Base-by-base conservation (phyloP, 37 sponge, comb jelly and placozoan genomes). In the Trichoplax adhaerens region DNA sequence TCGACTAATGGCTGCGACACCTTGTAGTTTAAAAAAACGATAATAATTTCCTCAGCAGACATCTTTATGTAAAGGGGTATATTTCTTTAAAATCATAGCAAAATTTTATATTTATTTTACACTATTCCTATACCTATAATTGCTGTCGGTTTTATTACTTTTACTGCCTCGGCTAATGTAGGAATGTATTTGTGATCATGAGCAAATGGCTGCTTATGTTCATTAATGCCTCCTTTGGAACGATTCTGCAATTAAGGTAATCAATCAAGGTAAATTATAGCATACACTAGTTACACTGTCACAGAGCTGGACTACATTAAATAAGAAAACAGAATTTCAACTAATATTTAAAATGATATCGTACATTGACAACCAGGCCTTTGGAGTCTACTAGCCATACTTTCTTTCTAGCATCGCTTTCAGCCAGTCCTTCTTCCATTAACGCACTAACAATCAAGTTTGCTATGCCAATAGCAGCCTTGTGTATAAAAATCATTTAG, bases 391-490 rank as follows among this genome's bases (percentile, higher is more conserved):
- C 10, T 60, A 76, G 60, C 64, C 60, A 76, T 52, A 76, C 68
- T 51, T 66, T 65, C 56, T 50, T 67, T 8, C 12, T 3, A 2
- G 77, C 77, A 8, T 76, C 77, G 66, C 8, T 69, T 66, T 76
- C 54, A 7, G 67, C 12, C 5, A 67, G n/a, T 54, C 77, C 77
- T 68, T 76, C 77, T 68, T 76, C 58, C 57, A 46, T 52, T 69
- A 76, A 58, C 68, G 60, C 63, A 8, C 58, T 8, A 10, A 62
- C 60, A 58, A 76, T 76, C 55, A 76, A 54, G 55, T 66, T 48
- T 3, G 77, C 77, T 49, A 76, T 76, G 8, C 77, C 77, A 4
- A 76, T 52, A 50, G 60, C 63, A 29, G 77, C 77, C 77, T 76
- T 68, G 49, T 68, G 6, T n/a, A 5, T 5, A 70, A 5, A 52